Percentiles rank a stretch among this genome's conserved stretches.
phyloP scores from a whole-genome alignment of 1,140 invertebrate genomes.

The Papilio polyxenes region DNA sequence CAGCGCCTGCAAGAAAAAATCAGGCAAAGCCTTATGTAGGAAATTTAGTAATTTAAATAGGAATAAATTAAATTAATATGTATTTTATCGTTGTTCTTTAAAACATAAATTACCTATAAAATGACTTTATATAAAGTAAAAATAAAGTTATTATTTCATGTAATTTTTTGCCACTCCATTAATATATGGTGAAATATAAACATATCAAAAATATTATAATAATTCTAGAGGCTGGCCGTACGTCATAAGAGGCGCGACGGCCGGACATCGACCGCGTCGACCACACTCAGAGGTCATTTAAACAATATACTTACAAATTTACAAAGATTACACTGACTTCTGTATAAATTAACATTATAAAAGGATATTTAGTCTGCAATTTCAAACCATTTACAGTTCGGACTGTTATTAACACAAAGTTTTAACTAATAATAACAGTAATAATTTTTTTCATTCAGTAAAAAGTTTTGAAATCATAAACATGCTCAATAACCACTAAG shows the following conservation, averaged over 20 bases:
- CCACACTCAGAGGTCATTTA: conserved; percentile 17
- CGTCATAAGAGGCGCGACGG: conserved; percentile 1
- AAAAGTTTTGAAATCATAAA: too few relatives aligned
- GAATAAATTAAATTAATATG: neutral
- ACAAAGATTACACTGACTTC: neutral
- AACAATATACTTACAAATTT: neutral
- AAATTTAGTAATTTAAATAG: neutral
- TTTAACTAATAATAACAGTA: too few relatives aligned
- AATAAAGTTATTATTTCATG: neutral
- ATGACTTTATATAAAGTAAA: neutral
- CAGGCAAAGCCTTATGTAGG: neutral
- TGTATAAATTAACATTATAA: conserved; percentile 3
- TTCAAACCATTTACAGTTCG: neutral
- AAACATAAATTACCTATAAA: neutral
- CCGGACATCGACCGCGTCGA: neutral
- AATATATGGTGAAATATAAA: neutral
- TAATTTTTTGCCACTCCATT: neutral
- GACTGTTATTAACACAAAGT: too few relatives aligned
- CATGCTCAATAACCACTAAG: too few relatives aligned
- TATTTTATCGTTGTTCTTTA: neutral
- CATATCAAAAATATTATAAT: neutral
- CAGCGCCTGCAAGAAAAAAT: neutral
- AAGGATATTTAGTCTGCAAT: neutral
- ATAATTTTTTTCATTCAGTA: too few relatives aligned
- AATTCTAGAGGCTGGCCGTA: neutral